Evolutionary conservation across 2,797 vertebrate genomes (phyloP).

Genomic region (Diplodus puntazzo): DNA sequence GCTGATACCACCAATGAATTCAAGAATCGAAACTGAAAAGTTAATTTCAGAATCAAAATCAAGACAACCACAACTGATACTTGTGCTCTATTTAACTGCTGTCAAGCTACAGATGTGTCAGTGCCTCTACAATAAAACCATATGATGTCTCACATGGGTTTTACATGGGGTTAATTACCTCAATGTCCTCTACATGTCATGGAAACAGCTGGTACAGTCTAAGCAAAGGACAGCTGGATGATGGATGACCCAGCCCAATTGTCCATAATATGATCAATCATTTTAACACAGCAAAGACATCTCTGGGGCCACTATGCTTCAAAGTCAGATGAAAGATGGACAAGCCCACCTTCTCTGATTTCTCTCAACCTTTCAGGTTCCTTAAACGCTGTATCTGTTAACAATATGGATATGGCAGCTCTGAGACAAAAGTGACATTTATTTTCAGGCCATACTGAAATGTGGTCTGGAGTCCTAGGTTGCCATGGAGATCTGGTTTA

Average conservation of each 20-base stretch:
- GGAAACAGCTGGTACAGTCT: slow-evolving; percentile 64
- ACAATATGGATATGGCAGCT: slow-evolving; percentile 31
- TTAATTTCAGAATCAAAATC: no score
- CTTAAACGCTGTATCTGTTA: slow-evolving; percentile 27
- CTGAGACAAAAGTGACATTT: slow-evolving; percentile 26
- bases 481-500: slow-evolving; percentile 72
- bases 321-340: slow-evolving; percentile 38
- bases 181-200: slow-evolving; percentile 58
- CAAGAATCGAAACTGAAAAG: no score
- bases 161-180: slow-evolving; percentile 65
- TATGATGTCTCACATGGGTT: slow-evolving; percentile 47
- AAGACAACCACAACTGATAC: not conserved
- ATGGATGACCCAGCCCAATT: slow-evolving; percentile 49
- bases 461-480: slow-evolving; percentile 54
- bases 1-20: no score
- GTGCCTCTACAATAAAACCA: slow-evolving; percentile 30
- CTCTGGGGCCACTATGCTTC: slow-evolving; percentile 28
- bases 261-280: slow-evolving; percentile 68
- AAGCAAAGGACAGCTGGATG: slow-evolving; percentile 50
- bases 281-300: slow-evolving; percentile 41
- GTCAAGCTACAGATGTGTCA: slow-evolving; percentile 1
- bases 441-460: slow-evolving; percentile 46
- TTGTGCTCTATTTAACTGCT: not conserved
- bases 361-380: slow-evolving; percentile 24
- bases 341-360: slow-evolving; percentile 2